Evolutionary conservation across 2,113 vertebrate species (phyloP).

Genomic region (Nothocercus julius): DNA sequence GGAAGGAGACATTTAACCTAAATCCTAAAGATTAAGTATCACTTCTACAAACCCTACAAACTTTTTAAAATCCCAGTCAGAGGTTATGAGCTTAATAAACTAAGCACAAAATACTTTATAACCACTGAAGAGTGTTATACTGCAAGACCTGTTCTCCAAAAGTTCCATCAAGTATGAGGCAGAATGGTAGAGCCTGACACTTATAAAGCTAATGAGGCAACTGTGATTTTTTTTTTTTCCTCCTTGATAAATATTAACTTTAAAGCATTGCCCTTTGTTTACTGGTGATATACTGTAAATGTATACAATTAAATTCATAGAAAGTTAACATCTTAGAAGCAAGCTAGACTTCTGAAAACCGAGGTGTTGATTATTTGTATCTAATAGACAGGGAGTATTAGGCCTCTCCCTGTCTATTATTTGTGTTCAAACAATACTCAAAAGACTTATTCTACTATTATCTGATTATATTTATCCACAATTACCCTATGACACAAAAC

Average conservation of each 20-base stretch:
- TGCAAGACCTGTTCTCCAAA: fast-evolving
- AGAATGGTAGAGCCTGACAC: background rate
- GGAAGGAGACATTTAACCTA: background rate
- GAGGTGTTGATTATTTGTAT: background rate
- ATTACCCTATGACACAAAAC: background rate
- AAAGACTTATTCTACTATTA: background rate
- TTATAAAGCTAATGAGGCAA: background rate
- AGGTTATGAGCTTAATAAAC: background rate
- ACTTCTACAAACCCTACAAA: background rate
- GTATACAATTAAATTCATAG: fast-evolving
- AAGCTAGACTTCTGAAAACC: background rate
- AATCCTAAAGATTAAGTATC: background rate
- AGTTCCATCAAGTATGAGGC: background rate
- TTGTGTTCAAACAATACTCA: background rate
- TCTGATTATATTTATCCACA: background rate
- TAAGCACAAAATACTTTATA: background rate
- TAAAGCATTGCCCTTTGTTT: background rate
- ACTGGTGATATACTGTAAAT: background rate
- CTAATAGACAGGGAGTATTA: background rate
- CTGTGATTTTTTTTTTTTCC: background rate
- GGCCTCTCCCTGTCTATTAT: background rate
- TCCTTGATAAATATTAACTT: background rate
- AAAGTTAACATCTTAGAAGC: background rate
- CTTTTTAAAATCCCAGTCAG: background rate
- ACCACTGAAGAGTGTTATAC: background rate